Evolutionary conservation across 2,888 invertebrate genomes (phyloP).

Genomic region (Caenorhabditis sulstoni): DNA sequence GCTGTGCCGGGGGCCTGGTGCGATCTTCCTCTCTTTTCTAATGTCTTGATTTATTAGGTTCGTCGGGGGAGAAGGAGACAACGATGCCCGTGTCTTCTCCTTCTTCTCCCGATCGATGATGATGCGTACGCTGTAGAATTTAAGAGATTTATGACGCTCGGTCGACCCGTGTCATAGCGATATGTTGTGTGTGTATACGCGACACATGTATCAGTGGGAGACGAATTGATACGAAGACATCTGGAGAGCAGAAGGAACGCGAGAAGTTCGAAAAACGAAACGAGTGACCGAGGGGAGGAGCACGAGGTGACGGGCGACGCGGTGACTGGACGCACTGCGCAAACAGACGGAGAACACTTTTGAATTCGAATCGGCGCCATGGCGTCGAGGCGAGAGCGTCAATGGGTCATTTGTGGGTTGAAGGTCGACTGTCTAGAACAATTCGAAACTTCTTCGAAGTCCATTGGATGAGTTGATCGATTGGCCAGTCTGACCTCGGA

Average conservation of each 20-base stretch:
- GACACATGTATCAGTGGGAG: conserved; percentile 43
- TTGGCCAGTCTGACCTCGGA: no score
- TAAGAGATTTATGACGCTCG: conserved; percentile 52
- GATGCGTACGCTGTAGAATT: conserved; percentile 34
- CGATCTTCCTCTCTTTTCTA: conserved; percentile 22
- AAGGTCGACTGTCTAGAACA: no score
- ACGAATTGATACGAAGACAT: conserved; percentile 48
- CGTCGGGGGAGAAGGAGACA: conserved; percentile 26
- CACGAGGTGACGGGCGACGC: conserved; percentile 14
- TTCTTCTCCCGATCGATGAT: conserved; percentile 36
- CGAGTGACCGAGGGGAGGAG: conserved; percentile 8
- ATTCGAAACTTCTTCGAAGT: no score
- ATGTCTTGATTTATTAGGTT: conserved; percentile 58
- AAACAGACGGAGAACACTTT: conserved; percentile 26
- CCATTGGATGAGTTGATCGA: no score
- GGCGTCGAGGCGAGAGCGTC: conserved; percentile 11
- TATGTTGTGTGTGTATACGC: conserved; percentile 15
- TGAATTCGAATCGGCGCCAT: conserved; percentile 7
- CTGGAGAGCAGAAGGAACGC: conserved; percentile 19
- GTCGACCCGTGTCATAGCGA: conserved; percentile 43
- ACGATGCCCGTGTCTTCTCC: conserved; percentile 8
- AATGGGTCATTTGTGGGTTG: conserved; percentile 1
- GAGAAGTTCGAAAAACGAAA: background rate
- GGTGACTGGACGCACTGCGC: conserved; percentile 24
- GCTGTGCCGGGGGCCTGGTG: conserved; percentile 13